These are phyloP conservation scores for Fragum fragum DNA, from an alignment of 2,888 invertebrate genomes.

Conservation along the genomic window DNA sequence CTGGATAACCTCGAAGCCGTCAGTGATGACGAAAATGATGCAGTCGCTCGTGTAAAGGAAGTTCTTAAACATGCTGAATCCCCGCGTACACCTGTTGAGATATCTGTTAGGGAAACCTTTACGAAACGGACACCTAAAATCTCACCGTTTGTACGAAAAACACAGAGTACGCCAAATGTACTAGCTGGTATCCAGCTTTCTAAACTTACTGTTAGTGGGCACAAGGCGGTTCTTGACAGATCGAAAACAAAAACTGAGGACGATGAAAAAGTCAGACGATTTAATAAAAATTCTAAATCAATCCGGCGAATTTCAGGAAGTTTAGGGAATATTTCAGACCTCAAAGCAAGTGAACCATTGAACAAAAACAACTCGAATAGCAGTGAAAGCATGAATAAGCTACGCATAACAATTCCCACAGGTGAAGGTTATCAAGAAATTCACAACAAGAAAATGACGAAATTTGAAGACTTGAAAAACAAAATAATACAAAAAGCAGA, in stretches of 20 bases:
- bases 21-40: conserved; percentile 12
- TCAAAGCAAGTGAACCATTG: neutral
- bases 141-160: conserved; percentile 34
- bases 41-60: neutral
- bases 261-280: neutral
- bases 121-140: conserved; percentile 9
- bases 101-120: neutral
- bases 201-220: conserved; percentile 25
- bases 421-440: conserved; percentile 8
- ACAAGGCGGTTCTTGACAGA: neutral
- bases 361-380: neutral
- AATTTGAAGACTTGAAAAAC: neutral
- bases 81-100: neutral
- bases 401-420: neutral
- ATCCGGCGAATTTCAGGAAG: conserved; percentile 2
- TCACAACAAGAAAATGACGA: neutral
- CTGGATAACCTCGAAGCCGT: conserved; percentile 13
- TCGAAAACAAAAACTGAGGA: conserved; percentile 7
- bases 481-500: no score
- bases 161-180: conserved; percentile 45
- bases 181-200: conserved; percentile 20
- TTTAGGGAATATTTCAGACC: conserved; percentile 9
- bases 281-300: neutral
- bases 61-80: conserved; percentile 8
- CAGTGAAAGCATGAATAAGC: conserved; percentile 1